Percentiles rank a stretch among this genome's conserved stretches.
Evolutionary conservation across 2,113 vertebrate genomes (phyloP).

Genomic region (Galbula dea): DNA sequence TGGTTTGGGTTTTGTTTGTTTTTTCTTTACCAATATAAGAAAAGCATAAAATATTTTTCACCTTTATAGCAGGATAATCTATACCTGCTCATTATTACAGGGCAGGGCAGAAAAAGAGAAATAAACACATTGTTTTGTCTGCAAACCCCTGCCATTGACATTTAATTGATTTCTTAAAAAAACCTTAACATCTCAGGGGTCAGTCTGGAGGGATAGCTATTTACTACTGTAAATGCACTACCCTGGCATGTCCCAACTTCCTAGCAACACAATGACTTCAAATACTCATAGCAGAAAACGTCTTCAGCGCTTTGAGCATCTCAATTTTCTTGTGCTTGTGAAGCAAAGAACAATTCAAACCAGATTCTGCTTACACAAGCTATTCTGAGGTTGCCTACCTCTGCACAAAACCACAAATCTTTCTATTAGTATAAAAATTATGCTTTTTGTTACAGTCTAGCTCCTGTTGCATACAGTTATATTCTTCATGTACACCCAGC

Average conservation of each 20-base stretch:
- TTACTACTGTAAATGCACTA: neutral
- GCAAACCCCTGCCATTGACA: neutral
- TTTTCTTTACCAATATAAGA: neutral
- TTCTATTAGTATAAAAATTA: neutral
- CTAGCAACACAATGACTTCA: neutral
- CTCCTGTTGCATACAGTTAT: neutral
- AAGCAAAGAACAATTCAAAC: neutral
- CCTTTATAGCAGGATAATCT: neutral
- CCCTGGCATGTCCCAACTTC: neutral
- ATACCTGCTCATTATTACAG: neutral
- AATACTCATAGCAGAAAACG: neutral
- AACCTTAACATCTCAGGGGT: neutral
- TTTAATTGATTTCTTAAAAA: neutral
- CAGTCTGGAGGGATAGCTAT: neutral
- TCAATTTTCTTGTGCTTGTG: neutral
- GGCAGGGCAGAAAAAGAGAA: neutral
- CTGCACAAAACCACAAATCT: neutral
- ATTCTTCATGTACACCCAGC: neutral
- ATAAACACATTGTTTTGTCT: neutral
- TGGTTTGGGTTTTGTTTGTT: neutral
- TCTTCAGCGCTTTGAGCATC: neutral
- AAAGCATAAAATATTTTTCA: neutral
- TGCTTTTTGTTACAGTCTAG: neutral
- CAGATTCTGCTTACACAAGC: neutral
- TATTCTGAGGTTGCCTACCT: neutral